A percentile compares a stretch with the other conserved stretches of the same genome.
Evolutionary conservation across 1,140 invertebrate genomes (phyloP).

Genomic region (Anagrus nilaparvatae): DNA sequence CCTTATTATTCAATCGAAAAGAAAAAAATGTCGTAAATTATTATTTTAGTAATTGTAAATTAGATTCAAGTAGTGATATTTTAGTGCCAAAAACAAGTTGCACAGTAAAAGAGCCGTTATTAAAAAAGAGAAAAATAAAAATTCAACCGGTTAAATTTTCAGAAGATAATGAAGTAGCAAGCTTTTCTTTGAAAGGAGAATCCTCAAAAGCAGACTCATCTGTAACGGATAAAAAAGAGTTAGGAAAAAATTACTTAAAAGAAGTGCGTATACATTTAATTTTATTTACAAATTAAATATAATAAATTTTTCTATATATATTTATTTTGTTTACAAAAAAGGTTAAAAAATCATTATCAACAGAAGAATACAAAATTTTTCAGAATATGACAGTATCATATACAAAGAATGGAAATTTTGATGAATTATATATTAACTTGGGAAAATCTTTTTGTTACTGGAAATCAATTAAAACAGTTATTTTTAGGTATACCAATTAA

Average conservation of each 20-base stretch:
- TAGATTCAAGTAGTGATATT: slow-evolving; percentile 12
- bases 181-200: slow-evolving; percentile 24
- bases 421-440: slow-evolving; percentile 42
- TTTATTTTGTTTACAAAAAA: slow-evolving; percentile 40
- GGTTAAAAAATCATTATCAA: slow-evolving; percentile 44
- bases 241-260: slow-evolving; percentile 30
- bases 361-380: slow-evolving; percentile 48
- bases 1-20: slow-evolving; percentile 17
- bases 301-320: slow-evolving; percentile 25
- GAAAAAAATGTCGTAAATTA: slow-evolving; percentile 28
- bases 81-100: slow-evolving; percentile 32
- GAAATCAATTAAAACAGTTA: slow-evolving; percentile 46
- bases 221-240: slow-evolving; percentile 17
- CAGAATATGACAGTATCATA: slow-evolving; percentile 47
- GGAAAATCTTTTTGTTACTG: slow-evolving; percentile 40
- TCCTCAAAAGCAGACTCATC: slow-evolving; percentile 10
- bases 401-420: slow-evolving; percentile 45
- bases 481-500: slow-evolving; percentile 42
- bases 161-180: slow-evolving; percentile 21
- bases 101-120: slow-evolving; percentile 20
- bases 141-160: slow-evolving; percentile 33
- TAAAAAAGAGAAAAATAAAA: slow-evolving; percentile 46
- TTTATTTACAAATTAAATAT: slow-evolving; percentile 20
- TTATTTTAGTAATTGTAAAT: slow-evolving; percentile 23
- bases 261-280: slow-evolving; percentile 18